phyloP scores from a whole-genome alignment of 2,888 invertebrate species.

The Dasypolia templi region DNA sequence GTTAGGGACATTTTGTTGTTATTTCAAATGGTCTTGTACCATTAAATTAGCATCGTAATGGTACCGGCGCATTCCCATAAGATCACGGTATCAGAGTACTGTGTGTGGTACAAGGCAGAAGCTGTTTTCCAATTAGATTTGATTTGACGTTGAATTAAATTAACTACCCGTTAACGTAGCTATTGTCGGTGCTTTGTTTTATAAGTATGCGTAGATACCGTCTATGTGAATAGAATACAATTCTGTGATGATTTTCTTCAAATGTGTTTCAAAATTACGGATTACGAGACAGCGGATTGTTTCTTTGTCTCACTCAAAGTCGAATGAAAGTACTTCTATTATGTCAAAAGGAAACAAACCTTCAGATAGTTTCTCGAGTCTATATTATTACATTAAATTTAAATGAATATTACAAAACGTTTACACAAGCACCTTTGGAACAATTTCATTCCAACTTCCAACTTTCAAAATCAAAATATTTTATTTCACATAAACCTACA shows the following conservation, averaged over 20 bases:
- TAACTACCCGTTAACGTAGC: not conserved
- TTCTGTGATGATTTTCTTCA: not conserved
- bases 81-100: slow-evolving; percentile 62
- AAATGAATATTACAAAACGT: not conserved
- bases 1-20: slow-evolving; percentile 71
- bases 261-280: not conserved
- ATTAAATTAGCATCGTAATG: slow-evolving; percentile 87
- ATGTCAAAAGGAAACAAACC: not conserved
- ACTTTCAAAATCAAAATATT: too few relatives aligned
- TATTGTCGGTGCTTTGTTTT: not conserved
- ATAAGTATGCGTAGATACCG: not conserved
- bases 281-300: not conserved
- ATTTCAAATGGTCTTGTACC: slow-evolving; percentile 72
- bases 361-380: not conserved
- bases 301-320: not conserved
- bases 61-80: slow-evolving; percentile 72
- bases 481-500: too few relatives aligned
- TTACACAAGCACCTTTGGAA: not conserved
- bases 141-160: not conserved
- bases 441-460: not conserved
- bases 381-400: not conserved
- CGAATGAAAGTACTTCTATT: not conserved
- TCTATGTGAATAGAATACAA: not conserved
- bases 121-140: not conserved
- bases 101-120: slow-evolving; percentile 36